Percentiles rank a stretch among this genome's conserved stretches.
phyloP scores from a whole-genome alignment of 2,797 vertebrate genomes.

The Falco rusticolus region DNA sequence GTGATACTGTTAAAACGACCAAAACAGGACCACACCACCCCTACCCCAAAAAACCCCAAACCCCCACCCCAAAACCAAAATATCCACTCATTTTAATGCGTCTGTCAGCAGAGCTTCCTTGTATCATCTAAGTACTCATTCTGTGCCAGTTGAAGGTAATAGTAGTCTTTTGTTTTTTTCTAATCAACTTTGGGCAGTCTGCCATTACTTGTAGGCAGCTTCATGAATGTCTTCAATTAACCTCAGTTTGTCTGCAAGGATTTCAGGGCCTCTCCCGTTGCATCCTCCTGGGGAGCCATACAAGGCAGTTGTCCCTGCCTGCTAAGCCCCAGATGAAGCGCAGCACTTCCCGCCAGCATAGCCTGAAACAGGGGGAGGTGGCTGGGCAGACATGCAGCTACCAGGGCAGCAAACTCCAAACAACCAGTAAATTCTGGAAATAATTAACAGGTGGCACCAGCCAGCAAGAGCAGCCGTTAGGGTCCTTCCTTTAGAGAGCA shows the following conservation, averaged over 20 bases:
- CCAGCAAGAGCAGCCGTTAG: rapidly evolving
- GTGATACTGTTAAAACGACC: not conserved
- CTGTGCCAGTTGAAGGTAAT: not conserved
- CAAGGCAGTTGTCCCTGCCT: rapidly evolving
- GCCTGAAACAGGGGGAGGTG: not conserved
- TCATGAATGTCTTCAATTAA: conserved; percentile 6
- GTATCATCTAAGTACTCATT: not conserved
- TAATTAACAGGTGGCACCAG: conserved; percentile 31
- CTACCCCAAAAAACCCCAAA: not conserved
- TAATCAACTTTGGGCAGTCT: not conserved
- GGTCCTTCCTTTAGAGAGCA: not conserved
- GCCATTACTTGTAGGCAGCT: not conserved
- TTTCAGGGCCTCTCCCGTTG: not conserved
- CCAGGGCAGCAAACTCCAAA: not conserved
- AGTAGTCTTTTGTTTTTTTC: not conserved
- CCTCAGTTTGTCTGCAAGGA: not conserved
- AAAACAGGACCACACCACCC: rapidly evolving
- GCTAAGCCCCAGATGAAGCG: not conserved
- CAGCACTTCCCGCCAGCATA: not conserved
- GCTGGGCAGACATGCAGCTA: not conserved
- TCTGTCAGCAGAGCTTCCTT: not conserved
- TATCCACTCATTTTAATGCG: not conserved
- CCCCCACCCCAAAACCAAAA: not conserved
- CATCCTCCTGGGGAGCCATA: not conserved
- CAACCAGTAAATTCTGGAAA: conserved; percentile 22